phyloP scores from a whole-genome alignment of 2,113 vertebrate genomes.

The Lepus timidus region DNA sequence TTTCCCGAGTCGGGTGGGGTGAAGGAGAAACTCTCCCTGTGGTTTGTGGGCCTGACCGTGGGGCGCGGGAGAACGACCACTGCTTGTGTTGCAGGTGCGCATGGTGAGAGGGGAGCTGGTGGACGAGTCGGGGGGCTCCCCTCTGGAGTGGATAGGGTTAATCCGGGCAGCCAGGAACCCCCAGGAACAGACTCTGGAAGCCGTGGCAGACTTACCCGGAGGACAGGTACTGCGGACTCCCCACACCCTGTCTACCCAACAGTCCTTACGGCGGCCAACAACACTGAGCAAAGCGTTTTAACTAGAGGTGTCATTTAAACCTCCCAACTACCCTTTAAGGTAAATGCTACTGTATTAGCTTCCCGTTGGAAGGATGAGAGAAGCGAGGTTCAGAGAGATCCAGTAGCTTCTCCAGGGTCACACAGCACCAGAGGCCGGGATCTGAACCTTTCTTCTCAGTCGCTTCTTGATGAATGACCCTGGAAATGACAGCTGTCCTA shows the following conservation, averaged over 20 bases:
- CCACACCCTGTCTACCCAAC: not conserved
- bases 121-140: conserved; percentile 94
- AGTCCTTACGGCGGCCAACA: not conserved
- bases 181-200: conserved; percentile 98
- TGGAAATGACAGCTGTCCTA: conserved; percentile 76
- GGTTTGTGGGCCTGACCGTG: not conserved
- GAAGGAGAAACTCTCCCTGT: conserved; percentile 7
- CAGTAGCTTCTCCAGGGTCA: conserved; percentile 46
- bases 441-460: conserved; percentile 35
- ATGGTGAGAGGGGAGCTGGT: conserved; percentile 95
- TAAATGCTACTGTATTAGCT: not conserved
- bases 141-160: conserved; percentile 97
- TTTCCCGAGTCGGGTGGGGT: not conserved
- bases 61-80: conserved; percentile 43
- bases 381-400: conserved; percentile 33
- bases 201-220: conserved; percentile 96
- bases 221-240: conserved; percentile 93
- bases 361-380: not conserved
- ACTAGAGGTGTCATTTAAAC: not conserved
- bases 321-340: not conserved
- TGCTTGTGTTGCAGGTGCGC: conserved; percentile 91
- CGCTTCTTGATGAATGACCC: not conserved
- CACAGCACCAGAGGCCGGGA: not conserved
- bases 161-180: conserved; percentile 96
- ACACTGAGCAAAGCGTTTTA: conserved; percentile 27